Base-by-base conservation (phyloP, 2,797 vertebrate genomes). In the Craterocephalus amniculus region DNA sequence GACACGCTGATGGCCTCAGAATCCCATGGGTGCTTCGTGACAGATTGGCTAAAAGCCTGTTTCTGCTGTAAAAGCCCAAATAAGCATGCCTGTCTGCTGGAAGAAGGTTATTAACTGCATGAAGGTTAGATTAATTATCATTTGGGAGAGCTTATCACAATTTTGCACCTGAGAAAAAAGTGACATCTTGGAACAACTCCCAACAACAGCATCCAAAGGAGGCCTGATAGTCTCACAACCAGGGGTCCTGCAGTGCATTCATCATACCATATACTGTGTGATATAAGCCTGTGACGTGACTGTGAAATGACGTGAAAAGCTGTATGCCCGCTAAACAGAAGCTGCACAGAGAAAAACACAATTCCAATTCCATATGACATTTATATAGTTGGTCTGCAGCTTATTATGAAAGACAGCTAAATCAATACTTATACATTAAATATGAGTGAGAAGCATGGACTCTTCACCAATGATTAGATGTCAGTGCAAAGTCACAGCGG, bases 71-170 rank as follows among this genome's bases (percentile, higher is more conserved):
- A 76, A 34, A 31, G 35, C 58, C 55, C 54, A 6, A 83, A 81
- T 79, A 84, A 88, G 80, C 79, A 83, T 65, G 69, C 35, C 34
- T 79, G 35, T 78, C 73, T 40, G 22, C 51, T 51, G 60, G 62
- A 63, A 79, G 62, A 81, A 85, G 67, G 84, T 86, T 82, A 73
- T 77, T 43, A 36, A 48, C 38, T 68, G 58, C 51, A 69, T 74
- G 55, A 85, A 83, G 82, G 79, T 85, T 43, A 81, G n/a, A 60
- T 54, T 79, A 52, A 85, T 86, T 79, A 79, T 79, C 74, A 85
- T 87, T 88, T 84, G 80, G 87, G 79, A 79, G 72, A 57, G 63
- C 77, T 65, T 70, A 88, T 89, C 72, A 79, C 24, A 45, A 68
- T 69, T 78, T 78, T 49, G 29, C 84, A 79, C 67, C 73, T 9